phyloP scores from a whole-genome alignment of 2,888 invertebrate species.

The Malthinus flaveolus region DNA sequence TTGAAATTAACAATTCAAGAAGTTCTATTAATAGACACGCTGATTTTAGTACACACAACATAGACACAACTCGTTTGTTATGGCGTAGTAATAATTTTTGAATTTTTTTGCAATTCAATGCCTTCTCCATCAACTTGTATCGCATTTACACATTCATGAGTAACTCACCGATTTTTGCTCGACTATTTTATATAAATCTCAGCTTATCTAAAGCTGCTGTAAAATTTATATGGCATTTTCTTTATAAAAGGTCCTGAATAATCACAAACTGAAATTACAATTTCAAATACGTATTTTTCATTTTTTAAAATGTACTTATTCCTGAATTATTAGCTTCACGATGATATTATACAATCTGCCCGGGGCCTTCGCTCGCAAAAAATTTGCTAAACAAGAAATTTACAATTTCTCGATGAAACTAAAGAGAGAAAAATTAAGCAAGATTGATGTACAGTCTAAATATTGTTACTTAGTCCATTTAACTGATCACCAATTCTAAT shows the following conservation, averaged over 20 bases:
- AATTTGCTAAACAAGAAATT: too few relatives aligned
- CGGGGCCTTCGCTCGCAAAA: too few relatives aligned
- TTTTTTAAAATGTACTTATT: background rate
- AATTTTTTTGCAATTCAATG: constrained; percentile 13
- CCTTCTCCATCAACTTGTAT: constrained; percentile 11
- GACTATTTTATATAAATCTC: constrained; percentile 10
- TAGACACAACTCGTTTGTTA: constrained; percentile 5
- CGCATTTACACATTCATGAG: constrained; percentile 12
- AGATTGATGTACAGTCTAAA: too few relatives aligned
- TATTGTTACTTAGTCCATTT: too few relatives aligned
- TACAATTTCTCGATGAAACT: too few relatives aligned
- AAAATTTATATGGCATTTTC: background rate
- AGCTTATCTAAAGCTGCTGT: constrained; percentile 4
- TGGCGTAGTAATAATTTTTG: constrained; percentile 10
- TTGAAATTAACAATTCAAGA: constrained; percentile 5
- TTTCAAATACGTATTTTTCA: background rate
- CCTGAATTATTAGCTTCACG: too few relatives aligned
- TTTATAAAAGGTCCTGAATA: background rate
- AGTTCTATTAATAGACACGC: background rate
- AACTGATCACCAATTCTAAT: too few relatives aligned
- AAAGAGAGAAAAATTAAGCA: too few relatives aligned
- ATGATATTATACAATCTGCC: too few relatives aligned
- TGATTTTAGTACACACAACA: background rate
- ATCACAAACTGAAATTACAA: constrained; percentile 4
- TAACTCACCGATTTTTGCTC: constrained; percentile 13